Evolutionary conservation across 2,888 invertebrate genomes (phyloP), one percentile per base, ranked within the genome.

Genomic region (Steinernema carpocapsae): DNA sequence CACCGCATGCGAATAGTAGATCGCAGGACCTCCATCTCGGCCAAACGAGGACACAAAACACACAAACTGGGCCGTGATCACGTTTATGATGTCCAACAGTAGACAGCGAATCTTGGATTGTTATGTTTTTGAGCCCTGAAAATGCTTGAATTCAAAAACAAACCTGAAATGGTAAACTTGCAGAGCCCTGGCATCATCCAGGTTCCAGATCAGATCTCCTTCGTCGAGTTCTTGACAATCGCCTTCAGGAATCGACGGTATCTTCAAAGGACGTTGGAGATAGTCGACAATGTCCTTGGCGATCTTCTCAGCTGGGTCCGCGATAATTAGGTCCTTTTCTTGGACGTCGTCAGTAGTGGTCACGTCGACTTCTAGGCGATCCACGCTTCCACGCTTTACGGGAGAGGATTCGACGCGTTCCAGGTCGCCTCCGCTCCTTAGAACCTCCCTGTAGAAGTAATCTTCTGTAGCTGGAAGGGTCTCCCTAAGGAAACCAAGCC

Each of bases 391-490:
- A 1, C 64, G 64, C 32, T 64, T 64, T 4, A 64, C 29, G 14
- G 64, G 64, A 29, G 64, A 64, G 32, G 64, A 64, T 12, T 64
- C 64, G 32, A 64, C 64, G 4, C 64, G 29, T 32, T 64, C 32
- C 1, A 64, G 32, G 32, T 32, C 64, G 1, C 64, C 64, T 10
- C 64, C 64, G 32, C 64, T 64, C 2, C 64, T 26, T 6, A 64
- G 64, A 32, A 64, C 64, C 64, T 64, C 64, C 2, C 64, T 29
- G 32, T 64, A 64, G n/a, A 64, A 64, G 64, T 26, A 64, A 29
- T 64, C 64, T 17, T 64, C 64, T 7, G 64, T 64, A 12, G 64
- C 22, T 2, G 64, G 64, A 64, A 64, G 64, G 3, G 64, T 64
- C 64, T 64, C 64, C 32, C 64, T 10, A 4, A 64, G 64, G 32